Evolutionary conservation across 2,888 invertebrate genomes (phyloP), one percentile per base, ranked within the genome.

Genomic region (Pheosia tremula): DNA sequence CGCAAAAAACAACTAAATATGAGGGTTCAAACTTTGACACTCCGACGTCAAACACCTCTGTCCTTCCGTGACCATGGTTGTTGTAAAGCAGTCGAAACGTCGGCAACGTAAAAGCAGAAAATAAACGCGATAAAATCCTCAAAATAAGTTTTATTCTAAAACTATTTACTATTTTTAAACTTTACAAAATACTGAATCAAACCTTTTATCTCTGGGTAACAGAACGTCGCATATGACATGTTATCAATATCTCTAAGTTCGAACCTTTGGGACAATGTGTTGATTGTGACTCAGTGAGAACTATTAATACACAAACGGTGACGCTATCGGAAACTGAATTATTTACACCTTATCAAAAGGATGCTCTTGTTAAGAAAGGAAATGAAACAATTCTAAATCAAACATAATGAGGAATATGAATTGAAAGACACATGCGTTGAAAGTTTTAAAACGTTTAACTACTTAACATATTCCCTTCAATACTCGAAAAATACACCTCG

Each of bases 271-370:
- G 38, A 55, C 39, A 55, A 39, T 55, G 55, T 55, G 53, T 39
- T 55, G n/a, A 55, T 39, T 55, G 55, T 55, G 55, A 55, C 39
- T 55, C 55, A 55, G n/a, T 38, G 38, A 13, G 3, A 13, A 11
- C 37, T 55, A 55, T 39, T 39, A 55, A 55, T 55, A 55, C 13
- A 39, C 39, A 13, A 39, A 55, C 4, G 24, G 3, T 24, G 13
- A 50, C 53, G 11, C 39, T 55, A 55, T 39, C 55, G n/a, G 39
- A 55, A 39, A 7, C 8, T 55, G 39, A 55, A 55, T 55, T 39
- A 55, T 55, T 55, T 39, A 39, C 39, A 39, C 39, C n/a, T 55
- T 55, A 55, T 55, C 38, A 37, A 55, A 13, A n/a, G 55, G 55
- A 53, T 55, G 13, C 24, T 24, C 24, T 39, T 38, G 39, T 39